Evolutionary conservation across 2,888 invertebrate genomes (phyloP), one percentile per base, ranked within the genome.

Genomic region (Noctua janthe): DNA sequence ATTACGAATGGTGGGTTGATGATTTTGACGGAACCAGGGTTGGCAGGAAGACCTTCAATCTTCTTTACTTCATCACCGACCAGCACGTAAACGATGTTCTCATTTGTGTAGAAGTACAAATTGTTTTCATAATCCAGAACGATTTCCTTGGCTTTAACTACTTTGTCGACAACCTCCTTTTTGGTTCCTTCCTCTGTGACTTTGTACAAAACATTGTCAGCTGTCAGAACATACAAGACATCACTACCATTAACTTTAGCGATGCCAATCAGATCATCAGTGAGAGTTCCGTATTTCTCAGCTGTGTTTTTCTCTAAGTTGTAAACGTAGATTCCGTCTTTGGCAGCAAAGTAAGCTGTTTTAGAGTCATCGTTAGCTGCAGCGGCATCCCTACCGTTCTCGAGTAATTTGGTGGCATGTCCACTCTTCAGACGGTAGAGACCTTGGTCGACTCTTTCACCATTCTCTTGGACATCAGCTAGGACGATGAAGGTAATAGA

Each of bases 111-210:
- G 83, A 91, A 96, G 84, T 93, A 96, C 2, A 96, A 74, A 76
- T 96, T 96, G 75, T 94, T 92, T 0, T 89, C 71, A 35, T 85
- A 91, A 89, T 96, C 96, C 1, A 96, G 62, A 47, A 93, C 91
- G 0, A 96, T 93, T 88, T 95, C 91, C 70, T 92, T 90, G 0
- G 95, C 95, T 11, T 94, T 91, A 0, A 88, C 89, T 8, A 94
- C 88, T 10, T 91, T 90, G 0, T 92, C 90, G 0, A 96, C 35
- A 80, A 92, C 90, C 8, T 92, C 92, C 69, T 94, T 95, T 39
- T 91, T 92, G 0, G 90, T 93, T 4, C 95, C 96, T 8, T 92
- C 88, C 17, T 95, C 92, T 10, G 93, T 92, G 0, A 96, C 94
- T 89, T 94, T 95, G 86, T 92, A 95, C 0, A 96, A 71, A 47